Evolutionary conservation across 1,140 invertebrate genomes (phyloP).

Genomic region (Drosophila setifemur): DNA sequence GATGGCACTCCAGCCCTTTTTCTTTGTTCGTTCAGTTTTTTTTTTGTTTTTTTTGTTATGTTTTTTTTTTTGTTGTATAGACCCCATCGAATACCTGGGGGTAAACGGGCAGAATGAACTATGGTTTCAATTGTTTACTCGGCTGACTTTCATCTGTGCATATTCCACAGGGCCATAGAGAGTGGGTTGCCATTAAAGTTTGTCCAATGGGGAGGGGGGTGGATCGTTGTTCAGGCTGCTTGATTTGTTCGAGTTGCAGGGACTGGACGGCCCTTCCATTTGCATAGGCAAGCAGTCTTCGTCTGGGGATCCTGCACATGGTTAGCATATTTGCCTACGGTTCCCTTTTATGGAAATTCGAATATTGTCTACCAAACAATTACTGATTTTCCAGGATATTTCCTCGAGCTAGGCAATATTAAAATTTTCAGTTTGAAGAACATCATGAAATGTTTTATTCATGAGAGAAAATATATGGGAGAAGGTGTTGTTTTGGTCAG

Average conservation of each 20-base stretch:
- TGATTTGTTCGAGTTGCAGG: conserved; percentile 21
- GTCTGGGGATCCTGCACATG: conserved; percentile 46
- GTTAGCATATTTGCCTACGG: conserved; percentile 58
- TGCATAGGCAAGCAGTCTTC: conserved; percentile 66
- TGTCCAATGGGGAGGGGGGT: conserved; percentile 11
- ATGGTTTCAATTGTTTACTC: conserved; percentile 52
- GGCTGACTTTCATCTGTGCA: conserved; percentile 16
- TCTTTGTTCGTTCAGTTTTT: conserved; percentile 30
- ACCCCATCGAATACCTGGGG: conserved; percentile 10
- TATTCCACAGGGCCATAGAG: background rate
- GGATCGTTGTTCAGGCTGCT: conserved; percentile 4
- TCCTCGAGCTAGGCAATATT: conserved; percentile 24
- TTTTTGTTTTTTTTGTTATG: background rate
- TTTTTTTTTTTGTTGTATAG: background rate
- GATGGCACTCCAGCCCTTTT: conserved; percentile 23
- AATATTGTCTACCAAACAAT: conserved; percentile 18
- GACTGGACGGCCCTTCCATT: conserved; percentile 39
- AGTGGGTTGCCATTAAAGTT: conserved; percentile 35
- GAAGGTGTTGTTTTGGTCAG: too few relatives aligned
- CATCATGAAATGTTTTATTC: conserved; percentile 30
- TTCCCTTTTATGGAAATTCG: conserved; percentile 30
- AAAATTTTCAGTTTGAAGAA: conserved; percentile 3
- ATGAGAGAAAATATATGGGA: too few relatives aligned
- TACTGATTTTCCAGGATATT: conserved; percentile 17
- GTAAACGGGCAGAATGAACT: conserved; percentile 38